phyloP scores from a whole-genome alignment of 2,888 invertebrate species.

The Tetramorium bicarinatum region DNA sequence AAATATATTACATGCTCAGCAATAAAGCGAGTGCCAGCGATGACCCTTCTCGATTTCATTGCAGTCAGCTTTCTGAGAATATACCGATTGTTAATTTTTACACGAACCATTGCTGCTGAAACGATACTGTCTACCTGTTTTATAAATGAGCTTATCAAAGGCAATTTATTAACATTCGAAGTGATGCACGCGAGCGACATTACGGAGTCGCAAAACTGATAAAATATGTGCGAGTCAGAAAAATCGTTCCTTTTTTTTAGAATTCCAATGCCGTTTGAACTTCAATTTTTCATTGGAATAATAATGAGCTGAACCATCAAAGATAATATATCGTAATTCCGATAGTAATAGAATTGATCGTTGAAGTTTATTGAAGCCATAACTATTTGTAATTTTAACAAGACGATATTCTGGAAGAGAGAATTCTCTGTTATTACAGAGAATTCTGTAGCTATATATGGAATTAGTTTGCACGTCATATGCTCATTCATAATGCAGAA shows the following conservation, averaged over 20 bases:
- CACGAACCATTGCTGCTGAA: not conserved
- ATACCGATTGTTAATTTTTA: not conserved
- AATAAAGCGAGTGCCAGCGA: not conserved
- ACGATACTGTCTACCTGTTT: constrained; percentile 16
- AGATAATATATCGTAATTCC: not conserved
- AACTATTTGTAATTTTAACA: not conserved
- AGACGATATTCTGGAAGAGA: not conserved
- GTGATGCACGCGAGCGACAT: too few relatives aligned
- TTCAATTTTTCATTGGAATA: not conserved
- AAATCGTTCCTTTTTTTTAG: not conserved
- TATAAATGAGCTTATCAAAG: not conserved
- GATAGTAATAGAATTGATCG: not conserved
- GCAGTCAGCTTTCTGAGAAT: not conserved
- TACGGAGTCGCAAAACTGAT: not conserved
- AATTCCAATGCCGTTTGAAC: not conserved
- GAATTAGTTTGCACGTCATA: constrained; percentile 35
- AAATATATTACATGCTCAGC: not conserved
- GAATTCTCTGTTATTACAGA: not conserved
- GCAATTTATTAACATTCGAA: not conserved
- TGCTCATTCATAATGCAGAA: constrained; percentile 42
- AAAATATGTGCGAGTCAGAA: not conserved
- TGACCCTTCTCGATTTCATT: not conserved
- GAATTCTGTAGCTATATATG: not conserved
- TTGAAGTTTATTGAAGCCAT: not conserved
- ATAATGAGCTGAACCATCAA: not conserved